Evolutionary conservation across 2,888 invertebrate species (phyloP), one percentile per base, ranked within the genome.

Genomic region (Nipponacmea schrenckii): DNA sequence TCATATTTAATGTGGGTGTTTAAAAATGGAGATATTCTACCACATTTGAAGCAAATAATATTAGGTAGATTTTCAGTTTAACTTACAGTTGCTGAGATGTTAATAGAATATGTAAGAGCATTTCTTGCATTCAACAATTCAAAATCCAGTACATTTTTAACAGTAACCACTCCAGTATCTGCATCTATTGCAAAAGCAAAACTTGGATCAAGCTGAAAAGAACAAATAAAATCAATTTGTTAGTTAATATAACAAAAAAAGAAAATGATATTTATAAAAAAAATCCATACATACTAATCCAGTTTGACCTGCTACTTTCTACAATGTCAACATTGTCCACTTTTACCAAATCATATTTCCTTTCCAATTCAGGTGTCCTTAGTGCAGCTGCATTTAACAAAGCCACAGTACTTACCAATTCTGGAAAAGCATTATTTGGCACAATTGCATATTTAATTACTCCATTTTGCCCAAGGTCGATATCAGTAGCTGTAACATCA

Each of bases 11-110:
- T 31, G 31, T 31, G 31, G 31, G 31, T 5, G 31, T 31, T 3
- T 31, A 31, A 31, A 31, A 31, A 31, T 2, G 31, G 5, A 31
- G 31, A 31, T 31, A 31, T 31, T 24, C 24, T 64, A 31, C 1
- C n/a, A 27, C 24, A 12, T 20, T 15, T 63, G 15, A 67, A 12
- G 14, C 62, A n/a, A 39, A 68, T n/a, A 20, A 27, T 3, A 26
- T 17, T 15, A 17, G 46, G 62, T 67, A 0, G 39, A 39, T 39
- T 39, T 39, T 39, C 39, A 39, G 39, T 17, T 2, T 46, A 64
- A 74, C 80, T 74, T 76, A 83, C 83, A 26, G 65, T 72, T 20
- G 81, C 82, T 71, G 72, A 72, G 26, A 83, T 71, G 2, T 70
- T 74, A 7, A 83, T 68, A 12, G 31, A 48, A 70, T 73, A 78